Conservation (phyloP, 2,888 invertebrate genomes). For the Eupithecia tripunctaria region DNA sequence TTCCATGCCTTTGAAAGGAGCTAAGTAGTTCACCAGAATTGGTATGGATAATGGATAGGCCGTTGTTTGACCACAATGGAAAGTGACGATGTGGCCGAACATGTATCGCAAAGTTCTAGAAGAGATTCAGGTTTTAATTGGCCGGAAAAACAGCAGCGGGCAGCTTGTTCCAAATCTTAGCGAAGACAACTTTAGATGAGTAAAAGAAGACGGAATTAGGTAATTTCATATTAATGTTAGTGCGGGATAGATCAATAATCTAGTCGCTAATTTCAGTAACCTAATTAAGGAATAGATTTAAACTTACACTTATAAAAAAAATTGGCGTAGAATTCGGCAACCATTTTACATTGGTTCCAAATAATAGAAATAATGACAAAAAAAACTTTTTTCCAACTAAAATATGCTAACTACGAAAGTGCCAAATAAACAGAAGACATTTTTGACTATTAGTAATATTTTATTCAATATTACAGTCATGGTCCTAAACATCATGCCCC, state of each 20-base stretch:
- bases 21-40: too few relatives aligned
- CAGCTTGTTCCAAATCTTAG: neutral
- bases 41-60: too few relatives aligned
- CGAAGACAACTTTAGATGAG: neutral
- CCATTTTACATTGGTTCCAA: neutral
- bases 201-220: neutral
- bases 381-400: neutral
- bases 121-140: neutral
- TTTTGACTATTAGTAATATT: conserved; percentile 9
- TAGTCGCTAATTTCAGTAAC: neutral
- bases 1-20: too few relatives aligned
- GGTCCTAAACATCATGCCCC: conserved; percentile 35
- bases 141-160: neutral
- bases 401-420: neutral
- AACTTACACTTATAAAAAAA: neutral
- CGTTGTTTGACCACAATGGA: too few relatives aligned
- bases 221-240: neutral
- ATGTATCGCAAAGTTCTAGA: neutral
- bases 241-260: neutral
- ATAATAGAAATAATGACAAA: neutral
- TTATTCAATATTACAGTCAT: conserved; percentile 45
- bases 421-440: neutral
- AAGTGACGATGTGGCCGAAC: neutral
- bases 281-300: neutral
- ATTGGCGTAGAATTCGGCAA: neutral